Percentiles rank a stretch among this genome's conserved stretches.
Conservation (phyloP, 2,113 vertebrate species). For the Cariama cristata region DNA sequence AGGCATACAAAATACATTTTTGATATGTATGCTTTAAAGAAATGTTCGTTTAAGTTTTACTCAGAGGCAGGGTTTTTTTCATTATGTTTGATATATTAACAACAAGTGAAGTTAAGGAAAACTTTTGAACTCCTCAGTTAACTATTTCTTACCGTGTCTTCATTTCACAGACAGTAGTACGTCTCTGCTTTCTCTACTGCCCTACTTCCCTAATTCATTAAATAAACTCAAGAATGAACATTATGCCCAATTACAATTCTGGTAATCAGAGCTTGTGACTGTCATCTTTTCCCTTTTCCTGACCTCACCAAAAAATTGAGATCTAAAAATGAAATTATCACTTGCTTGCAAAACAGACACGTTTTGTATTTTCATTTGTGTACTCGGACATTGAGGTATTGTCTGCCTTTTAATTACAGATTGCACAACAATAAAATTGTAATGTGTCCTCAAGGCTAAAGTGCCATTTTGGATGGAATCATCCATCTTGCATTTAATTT, state of each 20-base stretch:
- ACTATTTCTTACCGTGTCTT: neutral
- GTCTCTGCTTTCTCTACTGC: neutral
- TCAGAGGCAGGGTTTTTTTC: neutral
- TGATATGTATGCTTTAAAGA: neutral
- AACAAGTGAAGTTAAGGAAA: no score
- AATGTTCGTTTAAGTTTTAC: neutral
- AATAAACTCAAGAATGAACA: neutral
- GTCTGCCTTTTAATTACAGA: slow-evolving; percentile 54
- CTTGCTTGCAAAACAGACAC: neutral
- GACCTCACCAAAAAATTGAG: neutral
- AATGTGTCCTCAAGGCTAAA: neutral
- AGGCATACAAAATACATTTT: neutral
- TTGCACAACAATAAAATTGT: neutral
- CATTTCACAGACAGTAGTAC: neutral
- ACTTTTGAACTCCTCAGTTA: neutral
- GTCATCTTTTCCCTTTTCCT: neutral
- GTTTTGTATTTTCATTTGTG: neutral
- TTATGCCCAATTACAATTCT: neutral
- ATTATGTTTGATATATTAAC: no score
- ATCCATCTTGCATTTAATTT: slow-evolving; percentile 63
- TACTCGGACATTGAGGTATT: neutral
- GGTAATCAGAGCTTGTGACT: neutral
- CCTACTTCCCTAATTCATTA: neutral
- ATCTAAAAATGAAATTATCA: neutral
- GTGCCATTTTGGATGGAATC: slow-evolving; percentile 24